These are phyloP conservation scores for Thripadectes ignobilis DNA, from an alignment of 2,797 vertebrate genomes.

Conservation along the genomic window DNA sequence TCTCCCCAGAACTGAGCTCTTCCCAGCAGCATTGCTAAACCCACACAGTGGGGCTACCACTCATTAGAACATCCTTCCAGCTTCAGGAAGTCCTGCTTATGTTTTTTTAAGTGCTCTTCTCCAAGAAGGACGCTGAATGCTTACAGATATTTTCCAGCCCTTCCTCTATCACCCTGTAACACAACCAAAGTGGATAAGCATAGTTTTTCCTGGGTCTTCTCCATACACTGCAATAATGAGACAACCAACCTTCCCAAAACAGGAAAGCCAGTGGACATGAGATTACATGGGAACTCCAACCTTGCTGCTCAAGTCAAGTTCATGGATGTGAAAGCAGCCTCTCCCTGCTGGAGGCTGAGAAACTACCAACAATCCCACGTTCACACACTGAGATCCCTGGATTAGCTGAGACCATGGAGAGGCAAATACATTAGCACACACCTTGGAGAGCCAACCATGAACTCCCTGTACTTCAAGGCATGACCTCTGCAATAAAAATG, in stretches of 20 bases:
- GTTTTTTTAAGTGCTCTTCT: neutral
- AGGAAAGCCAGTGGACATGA: rapidly evolving
- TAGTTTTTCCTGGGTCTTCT: neutral
- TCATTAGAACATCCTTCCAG: neutral
- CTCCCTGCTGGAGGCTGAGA: neutral
- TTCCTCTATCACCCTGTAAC: neutral
- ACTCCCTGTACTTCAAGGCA: neutral
- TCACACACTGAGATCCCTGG: neutral
- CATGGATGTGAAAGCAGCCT: neutral
- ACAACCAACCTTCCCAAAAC: neutral
- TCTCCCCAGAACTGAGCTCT: neutral
- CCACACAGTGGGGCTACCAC: neutral
- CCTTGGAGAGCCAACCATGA: neutral
- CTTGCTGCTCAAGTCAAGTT: neutral
- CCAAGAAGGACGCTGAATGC: neutral
- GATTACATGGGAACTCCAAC: neutral
- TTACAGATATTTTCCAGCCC: neutral
- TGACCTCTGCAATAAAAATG: neutral
- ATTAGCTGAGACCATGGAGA: neutral
- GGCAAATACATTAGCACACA: neutral
- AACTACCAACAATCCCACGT: rapidly evolving
- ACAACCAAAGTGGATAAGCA: neutral
- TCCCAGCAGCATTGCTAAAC: neutral
- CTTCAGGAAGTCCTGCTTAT: neutral
- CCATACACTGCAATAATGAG: neutral